These are phyloP conservation scores for Aphrophora alni DNA, from an alignment of 2,888 invertebrate species.

Conservation along the genomic window DNA sequence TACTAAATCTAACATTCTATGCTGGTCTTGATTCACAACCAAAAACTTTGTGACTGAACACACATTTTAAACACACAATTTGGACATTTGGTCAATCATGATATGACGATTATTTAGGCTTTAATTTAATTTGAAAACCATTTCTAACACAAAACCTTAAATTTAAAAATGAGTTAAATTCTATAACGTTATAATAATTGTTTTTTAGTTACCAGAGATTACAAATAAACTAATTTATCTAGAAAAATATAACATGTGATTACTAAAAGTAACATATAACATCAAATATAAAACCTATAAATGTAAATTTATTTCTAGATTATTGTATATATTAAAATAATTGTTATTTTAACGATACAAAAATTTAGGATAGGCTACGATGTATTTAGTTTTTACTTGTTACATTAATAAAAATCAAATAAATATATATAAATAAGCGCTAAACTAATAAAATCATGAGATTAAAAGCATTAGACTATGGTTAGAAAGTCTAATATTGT, in stretches of 20 bases:
- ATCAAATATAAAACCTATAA: neutral
- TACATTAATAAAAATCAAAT: slow-evolving; percentile 9
- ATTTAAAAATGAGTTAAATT: too few species aligned
- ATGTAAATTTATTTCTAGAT: neutral
- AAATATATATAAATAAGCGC: slow-evolving; percentile 13
- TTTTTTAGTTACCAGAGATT: neutral
- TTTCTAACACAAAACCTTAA: too few species aligned
- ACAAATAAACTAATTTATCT: neutral
- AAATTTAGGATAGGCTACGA: too few species aligned
- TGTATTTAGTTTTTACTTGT: neutral
- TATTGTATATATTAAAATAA: too few species aligned
- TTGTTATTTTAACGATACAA: too few species aligned
- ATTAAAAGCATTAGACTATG: neutral
- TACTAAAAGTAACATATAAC: too few species aligned
- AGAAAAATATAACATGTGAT: neutral
- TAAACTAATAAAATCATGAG: neutral
- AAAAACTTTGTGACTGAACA: neutral
- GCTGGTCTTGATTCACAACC: neutral
- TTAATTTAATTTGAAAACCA: too few species aligned
- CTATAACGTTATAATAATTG: neutral
- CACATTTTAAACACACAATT: neutral
- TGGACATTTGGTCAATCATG: neutral
- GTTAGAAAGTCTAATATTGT: neutral
- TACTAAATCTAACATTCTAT: neutral
- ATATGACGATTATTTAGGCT: too few species aligned